phyloP scores from a whole-genome alignment of 2,113 vertebrate genomes.

The Podocnemis expansa region DNA sequence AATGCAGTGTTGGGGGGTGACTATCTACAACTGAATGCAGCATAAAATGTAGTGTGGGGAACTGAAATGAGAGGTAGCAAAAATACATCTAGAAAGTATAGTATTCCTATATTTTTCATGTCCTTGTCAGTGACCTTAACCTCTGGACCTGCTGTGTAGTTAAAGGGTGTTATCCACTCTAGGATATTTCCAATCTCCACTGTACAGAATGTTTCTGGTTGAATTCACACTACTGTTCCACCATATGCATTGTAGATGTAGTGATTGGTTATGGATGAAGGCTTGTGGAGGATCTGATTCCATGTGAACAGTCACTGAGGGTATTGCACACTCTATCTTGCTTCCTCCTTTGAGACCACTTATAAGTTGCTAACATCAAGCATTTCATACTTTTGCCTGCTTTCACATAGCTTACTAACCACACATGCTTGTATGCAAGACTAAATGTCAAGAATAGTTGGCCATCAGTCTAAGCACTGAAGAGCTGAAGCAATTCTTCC shows the following conservation, averaged over 20 bases:
- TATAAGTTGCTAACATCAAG: too few species aligned
- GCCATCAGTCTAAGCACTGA: too few species aligned
- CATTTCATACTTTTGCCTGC: too few species aligned
- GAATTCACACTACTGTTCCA: neutral
- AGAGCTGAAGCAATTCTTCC: accelerated
- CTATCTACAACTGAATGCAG: too few species aligned
- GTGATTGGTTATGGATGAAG: too few species aligned
- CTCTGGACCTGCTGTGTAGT: neutral
- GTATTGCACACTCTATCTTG: too few species aligned
- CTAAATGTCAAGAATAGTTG: neutral
- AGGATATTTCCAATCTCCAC: neutral
- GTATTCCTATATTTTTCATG: too few species aligned
- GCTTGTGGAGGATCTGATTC: too few species aligned
- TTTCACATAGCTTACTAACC: neutral
- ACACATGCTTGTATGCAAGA: neutral
- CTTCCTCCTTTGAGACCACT: too few species aligned
- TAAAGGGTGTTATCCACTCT: neutral
- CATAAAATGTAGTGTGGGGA: neutral
- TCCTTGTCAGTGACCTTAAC: neutral
- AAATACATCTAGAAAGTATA: neutral
- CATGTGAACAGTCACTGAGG: too few species aligned
- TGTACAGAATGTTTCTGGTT: neutral
- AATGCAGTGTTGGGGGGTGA: too few species aligned
- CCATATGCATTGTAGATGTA: too few species aligned
- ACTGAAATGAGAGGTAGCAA: neutral